phyloP scores from a whole-genome alignment of 2,797 vertebrate genomes.

The Alectoris magna region DNA sequence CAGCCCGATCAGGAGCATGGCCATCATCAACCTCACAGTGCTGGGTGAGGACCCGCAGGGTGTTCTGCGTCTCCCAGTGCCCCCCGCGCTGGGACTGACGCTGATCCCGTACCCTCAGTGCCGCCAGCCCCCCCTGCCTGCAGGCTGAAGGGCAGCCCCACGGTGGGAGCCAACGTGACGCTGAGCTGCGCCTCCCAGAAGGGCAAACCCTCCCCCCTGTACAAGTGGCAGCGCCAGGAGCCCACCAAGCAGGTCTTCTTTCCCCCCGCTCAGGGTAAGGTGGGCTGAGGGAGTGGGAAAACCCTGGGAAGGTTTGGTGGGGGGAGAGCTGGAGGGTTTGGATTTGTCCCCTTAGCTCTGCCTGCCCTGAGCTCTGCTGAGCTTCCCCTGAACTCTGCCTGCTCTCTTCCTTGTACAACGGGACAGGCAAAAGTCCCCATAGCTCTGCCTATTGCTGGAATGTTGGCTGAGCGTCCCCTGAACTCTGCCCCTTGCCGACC shows the following conservation, averaged over 20 bases:
- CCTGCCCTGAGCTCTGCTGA: background rate
- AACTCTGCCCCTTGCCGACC: background rate
- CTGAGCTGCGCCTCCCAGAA: constrained; percentile 35
- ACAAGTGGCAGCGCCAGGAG: constrained; percentile 26
- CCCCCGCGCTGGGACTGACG: accelerated
- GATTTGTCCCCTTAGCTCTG: background rate
- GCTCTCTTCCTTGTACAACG: background rate
- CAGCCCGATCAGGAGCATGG: background rate
- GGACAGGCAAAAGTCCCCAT: no score
- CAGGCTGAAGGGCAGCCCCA: background rate
- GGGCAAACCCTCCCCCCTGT: constrained; percentile 11
- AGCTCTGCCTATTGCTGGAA: no score
- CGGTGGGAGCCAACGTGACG: constrained; percentile 49
- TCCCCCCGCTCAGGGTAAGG: constrained; percentile 40
- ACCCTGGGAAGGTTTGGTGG: background rate
- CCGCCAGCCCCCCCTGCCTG: background rate
- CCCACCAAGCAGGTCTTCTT: constrained; percentile 46
- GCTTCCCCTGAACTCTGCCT: background rate
- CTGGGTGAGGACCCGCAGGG: constrained; percentile 46
- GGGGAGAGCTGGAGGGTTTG: background rate
- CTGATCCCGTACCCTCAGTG: background rate
- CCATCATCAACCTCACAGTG: constrained; percentile 71
- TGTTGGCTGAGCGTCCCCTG: background rate
- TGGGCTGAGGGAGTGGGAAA: background rate
- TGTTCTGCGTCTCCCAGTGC: accelerated